Conservation (phyloP, 2,888 invertebrate species). For the Drosophila nigricruria region DNA sequence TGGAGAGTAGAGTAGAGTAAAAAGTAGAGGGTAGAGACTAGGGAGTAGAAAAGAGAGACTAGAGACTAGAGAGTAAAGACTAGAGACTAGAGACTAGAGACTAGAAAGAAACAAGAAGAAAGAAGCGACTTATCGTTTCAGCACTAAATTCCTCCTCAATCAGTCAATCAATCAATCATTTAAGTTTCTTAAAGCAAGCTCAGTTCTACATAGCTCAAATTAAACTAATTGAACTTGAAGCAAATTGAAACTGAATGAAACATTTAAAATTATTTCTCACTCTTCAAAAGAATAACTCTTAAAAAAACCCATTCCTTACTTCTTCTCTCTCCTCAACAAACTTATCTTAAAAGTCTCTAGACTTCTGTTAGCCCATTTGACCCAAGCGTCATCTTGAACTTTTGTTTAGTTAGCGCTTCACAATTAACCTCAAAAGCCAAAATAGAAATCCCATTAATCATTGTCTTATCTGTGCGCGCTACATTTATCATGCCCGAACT, state of each 20-base stretch:
- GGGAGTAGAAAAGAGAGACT: too few relatives aligned
- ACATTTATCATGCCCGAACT: slow-evolving; percentile 22
- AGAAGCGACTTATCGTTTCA: too few relatives aligned
- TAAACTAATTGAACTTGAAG: too few relatives aligned
- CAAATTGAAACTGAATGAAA: not conserved
- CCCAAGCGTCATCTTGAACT: not conserved
- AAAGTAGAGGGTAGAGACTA: too few relatives aligned
- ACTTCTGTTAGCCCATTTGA: not conserved
- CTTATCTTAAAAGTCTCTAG: not conserved
- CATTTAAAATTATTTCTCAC: not conserved
- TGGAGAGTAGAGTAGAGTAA: not conserved
- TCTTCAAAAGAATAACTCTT: not conserved
- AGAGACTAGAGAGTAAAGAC: too few relatives aligned
- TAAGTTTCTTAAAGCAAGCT: not conserved
- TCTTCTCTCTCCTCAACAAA: not conserved
- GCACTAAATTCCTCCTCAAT: not conserved
- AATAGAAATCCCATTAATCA: slow-evolving; percentile 28
- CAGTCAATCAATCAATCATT: not conserved
- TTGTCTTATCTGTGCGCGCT: slow-evolving; percentile 17
- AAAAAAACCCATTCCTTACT: too few relatives aligned
- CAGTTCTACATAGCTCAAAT: too few relatives aligned
- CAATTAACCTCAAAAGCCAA: slow-evolving; percentile 2
- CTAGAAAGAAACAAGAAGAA: too few relatives aligned
- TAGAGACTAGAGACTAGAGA: too few relatives aligned
- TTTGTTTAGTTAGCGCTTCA: not conserved